These are phyloP conservation scores for Metellina segmentata DNA, from an alignment of 2,888 invertebrate species.

Conservation along the genomic window DNA sequence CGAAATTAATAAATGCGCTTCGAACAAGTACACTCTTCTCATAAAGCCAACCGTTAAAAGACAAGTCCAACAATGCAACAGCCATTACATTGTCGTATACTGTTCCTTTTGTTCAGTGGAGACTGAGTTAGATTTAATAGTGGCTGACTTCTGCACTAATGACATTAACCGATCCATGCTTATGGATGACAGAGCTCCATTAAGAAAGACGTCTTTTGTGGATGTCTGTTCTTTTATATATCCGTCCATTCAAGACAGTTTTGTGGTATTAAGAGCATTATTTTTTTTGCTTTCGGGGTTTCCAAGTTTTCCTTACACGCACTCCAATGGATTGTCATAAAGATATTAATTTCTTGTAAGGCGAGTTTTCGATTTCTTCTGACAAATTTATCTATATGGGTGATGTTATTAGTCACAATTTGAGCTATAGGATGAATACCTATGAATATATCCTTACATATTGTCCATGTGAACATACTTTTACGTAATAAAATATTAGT, in stretches of 20 bases:
- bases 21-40: background rate
- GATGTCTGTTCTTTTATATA: conserved; percentile 3
- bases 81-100: background rate
- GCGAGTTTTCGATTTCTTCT: no score
- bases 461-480: no score
- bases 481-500: no score
- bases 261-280: background rate
- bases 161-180: conserved; percentile 40
- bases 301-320: background rate
- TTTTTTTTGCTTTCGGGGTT: background rate
- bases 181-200: conserved; percentile 29
- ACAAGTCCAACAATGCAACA: background rate
- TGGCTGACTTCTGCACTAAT: conserved; percentile 40
- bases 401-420: no score
- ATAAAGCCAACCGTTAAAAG: background rate
- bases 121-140: conserved; percentile 43
- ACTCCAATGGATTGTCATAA: background rate
- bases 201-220: conserved; percentile 8
- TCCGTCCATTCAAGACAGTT: background rate
- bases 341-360: background rate
- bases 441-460: no score
- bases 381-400: no score
- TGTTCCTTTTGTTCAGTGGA: conserved; percentile 3
- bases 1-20: background rate
- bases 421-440: no score